Percentiles rank a stretch among this genome's conserved stretches.
Evolutionary conservation across 2,113 vertebrate genomes (phyloP).

Genomic region (Saiga tatarica): DNA sequence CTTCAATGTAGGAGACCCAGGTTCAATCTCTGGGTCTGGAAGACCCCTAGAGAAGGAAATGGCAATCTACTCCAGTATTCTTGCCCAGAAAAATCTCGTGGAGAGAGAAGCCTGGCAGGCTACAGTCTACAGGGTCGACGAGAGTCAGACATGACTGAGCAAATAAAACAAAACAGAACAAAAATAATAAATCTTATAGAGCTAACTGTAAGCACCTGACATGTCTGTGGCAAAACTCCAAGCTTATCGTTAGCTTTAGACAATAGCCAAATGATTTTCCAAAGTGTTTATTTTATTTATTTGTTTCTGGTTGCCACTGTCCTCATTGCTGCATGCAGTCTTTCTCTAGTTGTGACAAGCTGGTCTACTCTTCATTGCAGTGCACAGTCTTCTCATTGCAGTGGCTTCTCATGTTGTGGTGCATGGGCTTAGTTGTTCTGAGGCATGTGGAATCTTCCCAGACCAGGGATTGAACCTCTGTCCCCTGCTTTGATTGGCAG

Average conservation of each 20-base stretch:
- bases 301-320: neutral
- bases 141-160: neutral
- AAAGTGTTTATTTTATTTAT: neutral
- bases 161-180: neutral
- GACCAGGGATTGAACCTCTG: neutral
- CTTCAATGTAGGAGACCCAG: neutral
- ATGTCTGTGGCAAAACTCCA: neutral
- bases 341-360: neutral
- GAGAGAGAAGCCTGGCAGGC: neutral
- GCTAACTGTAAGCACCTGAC: neutral
- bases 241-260: neutral
- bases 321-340: neutral
- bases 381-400: neutral
- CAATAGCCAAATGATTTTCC: neutral
- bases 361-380: neutral
- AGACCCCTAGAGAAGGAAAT: neutral
- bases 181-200: neutral
- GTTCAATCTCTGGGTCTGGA: neutral
- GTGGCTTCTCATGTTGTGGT: neutral
- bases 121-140: neutral
- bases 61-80: neutral
- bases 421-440: neutral
- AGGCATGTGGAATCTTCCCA: neutral
- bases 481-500: neutral
- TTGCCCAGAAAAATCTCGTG: neutral